Conservation (phyloP, 2,797 vertebrate species). For the Fratercula arctica region DNA sequence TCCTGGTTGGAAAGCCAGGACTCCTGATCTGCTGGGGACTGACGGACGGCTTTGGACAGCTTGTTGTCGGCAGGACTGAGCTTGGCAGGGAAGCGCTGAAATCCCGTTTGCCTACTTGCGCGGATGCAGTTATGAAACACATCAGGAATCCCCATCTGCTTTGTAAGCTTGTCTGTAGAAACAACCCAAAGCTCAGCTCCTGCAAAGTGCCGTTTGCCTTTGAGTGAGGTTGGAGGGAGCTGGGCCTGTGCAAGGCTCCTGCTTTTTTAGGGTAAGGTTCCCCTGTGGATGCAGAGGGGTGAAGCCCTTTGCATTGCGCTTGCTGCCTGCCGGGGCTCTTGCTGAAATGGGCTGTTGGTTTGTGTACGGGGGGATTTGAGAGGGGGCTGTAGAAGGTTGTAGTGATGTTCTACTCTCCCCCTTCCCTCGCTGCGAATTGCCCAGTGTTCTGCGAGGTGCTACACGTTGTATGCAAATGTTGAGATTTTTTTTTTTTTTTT, state of each 20-base stretch:
- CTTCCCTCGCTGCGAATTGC: not conserved
- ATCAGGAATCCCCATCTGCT: conserved; percentile 35
- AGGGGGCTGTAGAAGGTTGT: not conserved
- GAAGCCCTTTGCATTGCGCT: not conserved
- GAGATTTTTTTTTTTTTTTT: not conserved
- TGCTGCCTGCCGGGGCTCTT: not conserved
- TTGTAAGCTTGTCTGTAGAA: not conserved
- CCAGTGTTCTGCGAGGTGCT: not conserved
- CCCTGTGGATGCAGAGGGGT: not conserved
- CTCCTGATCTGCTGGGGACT: not conserved
- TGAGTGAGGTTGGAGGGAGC: not conserved
- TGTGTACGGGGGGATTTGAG: fast-evolving
- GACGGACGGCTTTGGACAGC: not conserved
- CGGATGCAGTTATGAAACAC: conserved; percentile 40
- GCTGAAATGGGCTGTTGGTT: not conserved
- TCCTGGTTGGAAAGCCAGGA: not conserved
- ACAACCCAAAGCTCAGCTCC: not conserved
- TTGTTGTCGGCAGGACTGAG: conserved; percentile 1
- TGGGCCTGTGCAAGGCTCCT: not conserved
- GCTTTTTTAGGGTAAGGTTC: not conserved
- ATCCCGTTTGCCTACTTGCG: conserved; percentile 1
- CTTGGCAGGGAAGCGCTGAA: not conserved
- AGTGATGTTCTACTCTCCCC: not conserved
- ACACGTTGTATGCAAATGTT: not conserved
- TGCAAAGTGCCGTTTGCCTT: not conserved